Percentiles rank a stretch among this genome's conserved stretches.
phyloP scores from a whole-genome alignment of 1,140 invertebrate species.

The Tetranychus cinnabarinus region DNA sequence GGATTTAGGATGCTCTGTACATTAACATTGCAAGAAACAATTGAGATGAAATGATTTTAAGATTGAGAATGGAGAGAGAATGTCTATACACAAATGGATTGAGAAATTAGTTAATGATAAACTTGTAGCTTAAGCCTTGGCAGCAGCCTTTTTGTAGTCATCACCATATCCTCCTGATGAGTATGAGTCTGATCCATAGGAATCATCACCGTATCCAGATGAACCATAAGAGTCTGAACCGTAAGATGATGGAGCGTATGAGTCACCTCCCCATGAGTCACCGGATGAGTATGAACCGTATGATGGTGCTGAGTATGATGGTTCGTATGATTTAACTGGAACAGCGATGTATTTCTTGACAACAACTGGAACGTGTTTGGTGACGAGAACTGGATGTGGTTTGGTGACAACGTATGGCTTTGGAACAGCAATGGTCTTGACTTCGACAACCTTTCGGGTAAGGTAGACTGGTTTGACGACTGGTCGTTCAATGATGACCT shows the following conservation, averaged over 20 bases:
- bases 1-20: too few relatives aligned
- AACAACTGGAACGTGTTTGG: neutral
- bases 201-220: neutral
- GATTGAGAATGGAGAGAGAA: too few relatives aligned
- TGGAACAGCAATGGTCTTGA: neutral
- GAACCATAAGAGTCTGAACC: neutral
- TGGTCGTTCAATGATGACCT: neutral
- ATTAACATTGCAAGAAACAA: too few relatives aligned
- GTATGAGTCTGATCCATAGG: neutral
- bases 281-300: too few relatives aligned
- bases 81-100: too few relatives aligned
- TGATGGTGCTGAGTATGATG: neutral
- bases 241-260: neutral
- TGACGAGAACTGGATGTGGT: neutral
- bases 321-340: neutral
- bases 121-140: neutral
- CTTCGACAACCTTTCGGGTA: neutral
- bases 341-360: neutral
- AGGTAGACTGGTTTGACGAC: neutral
- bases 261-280: neutral
- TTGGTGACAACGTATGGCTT: neutral
- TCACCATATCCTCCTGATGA: neutral
- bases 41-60: too few relatives aligned
- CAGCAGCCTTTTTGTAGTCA: neutral
- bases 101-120: too few relatives aligned